Base-by-base conservation (phyloP, 1,140 invertebrate species). In the Solenopsis fugax region DNA sequence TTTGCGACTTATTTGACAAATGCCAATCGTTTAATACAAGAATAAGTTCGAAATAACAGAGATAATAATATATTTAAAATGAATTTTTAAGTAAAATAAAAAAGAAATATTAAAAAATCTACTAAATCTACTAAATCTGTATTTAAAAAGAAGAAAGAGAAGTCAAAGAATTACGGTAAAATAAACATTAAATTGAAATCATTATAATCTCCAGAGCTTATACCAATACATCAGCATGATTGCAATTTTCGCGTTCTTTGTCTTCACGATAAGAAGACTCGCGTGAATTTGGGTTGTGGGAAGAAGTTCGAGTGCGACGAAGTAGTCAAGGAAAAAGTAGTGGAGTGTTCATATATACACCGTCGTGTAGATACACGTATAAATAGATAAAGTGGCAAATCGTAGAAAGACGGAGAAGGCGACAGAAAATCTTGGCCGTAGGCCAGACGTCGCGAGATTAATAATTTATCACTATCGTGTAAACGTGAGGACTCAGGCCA, bases 381-480 rank as follows among this genome's bases (percentile, higher is more conserved):
- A 89, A 89, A 89, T 89, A 87, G 88, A 89, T 86, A 58, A 80
- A 86, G 85, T 78, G 77, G 77, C 56, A 50, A 88, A 50, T 62
- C 67, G 54, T 50, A 73, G 67, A 64, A 77, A 69, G 87, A 69
- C 78, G 80, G 65, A 90, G 71, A 65, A 90, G 71, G 76, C 87
- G 91, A 87, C 86, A 86, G 91, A 90, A 93, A 93, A 93, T 93
- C 50, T 92, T 94, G 94, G 94, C 88, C 58, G 65, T 52, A 71
- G 64, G 93, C 94, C 94, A 94, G 87, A 92, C 92, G 90, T 91
- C 89, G 89, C 89, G 82, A 65, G 90, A 93, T 93, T 93, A 93
- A 93, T 93, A 91, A 94, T 94, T 94, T 93, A 94, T 94, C 92
- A 91, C 88, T 73, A 90, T 93, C 91, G 87, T 88, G 89, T 92